Evolutionary conservation across 2,113 vertebrate genomes (phyloP).

Genomic region (Perca flavescens): DNA sequence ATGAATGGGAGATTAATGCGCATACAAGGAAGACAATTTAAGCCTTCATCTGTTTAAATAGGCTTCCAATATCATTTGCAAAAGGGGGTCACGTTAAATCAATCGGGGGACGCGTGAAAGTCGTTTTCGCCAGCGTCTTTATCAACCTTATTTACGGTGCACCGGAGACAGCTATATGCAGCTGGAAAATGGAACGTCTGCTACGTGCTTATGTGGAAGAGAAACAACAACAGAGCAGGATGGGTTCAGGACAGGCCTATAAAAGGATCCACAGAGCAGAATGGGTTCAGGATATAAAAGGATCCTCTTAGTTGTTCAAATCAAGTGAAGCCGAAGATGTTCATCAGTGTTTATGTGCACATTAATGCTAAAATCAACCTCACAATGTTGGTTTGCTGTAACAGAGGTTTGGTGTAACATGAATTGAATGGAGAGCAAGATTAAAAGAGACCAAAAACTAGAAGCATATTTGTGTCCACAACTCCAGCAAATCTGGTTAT

Average conservation of each 20-base stretch:
- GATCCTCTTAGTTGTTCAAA: constrained; percentile 7
- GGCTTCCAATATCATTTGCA: constrained; percentile 97
- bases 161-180: constrained; percentile 63
- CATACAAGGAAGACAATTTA: constrained; percentile 99
- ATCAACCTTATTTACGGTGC: constrained; percentile 96
- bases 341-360: background rate
- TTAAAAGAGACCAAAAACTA: background rate
- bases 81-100: constrained; percentile 99
- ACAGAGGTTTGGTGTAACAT: too few species aligned
- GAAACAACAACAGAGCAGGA: constrained; percentile 41
- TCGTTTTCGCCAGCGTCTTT: constrained; percentile 94
- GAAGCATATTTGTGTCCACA: background rate
- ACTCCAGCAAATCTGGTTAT: background rate
- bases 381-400: background rate
- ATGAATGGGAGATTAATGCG: constrained; percentile 99
- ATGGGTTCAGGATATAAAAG: constrained; percentile 10
- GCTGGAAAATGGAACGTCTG: constrained; percentile 63
- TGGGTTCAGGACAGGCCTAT: background rate
- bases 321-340: constrained; percentile 1
- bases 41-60: constrained; percentile 99
- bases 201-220: constrained; percentile 42
- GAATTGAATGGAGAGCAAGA: background rate
- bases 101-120: constrained; percentile 97
- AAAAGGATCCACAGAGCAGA: constrained; percentile 20
- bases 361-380: background rate